A percentile compares a stretch with the other conserved stretches of the same genome.
Evolutionary conservation across 1,140 invertebrate genomes (phyloP).

Genomic region (Drosophila hydei): DNA sequence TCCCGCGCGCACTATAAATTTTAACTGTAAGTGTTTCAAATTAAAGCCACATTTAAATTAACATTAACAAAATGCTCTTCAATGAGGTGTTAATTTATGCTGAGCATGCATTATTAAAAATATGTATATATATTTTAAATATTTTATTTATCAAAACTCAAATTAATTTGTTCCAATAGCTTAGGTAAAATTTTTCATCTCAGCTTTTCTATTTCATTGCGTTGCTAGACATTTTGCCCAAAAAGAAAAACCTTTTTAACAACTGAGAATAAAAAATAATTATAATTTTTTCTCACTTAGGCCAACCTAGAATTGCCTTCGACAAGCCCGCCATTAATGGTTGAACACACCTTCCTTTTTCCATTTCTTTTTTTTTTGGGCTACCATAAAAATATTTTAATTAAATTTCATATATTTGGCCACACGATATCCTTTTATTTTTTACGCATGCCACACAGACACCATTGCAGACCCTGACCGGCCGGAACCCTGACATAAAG

Average conservation of each 20-base stretch:
- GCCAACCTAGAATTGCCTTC: not conserved
- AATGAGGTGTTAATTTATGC: too few relatives aligned
- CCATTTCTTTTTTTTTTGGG: slow-evolving; percentile 27
- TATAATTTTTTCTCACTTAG: slow-evolving; percentile 39
- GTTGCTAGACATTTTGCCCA: not conserved
- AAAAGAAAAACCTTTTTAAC: not conserved
- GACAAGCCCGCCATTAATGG: slow-evolving; percentile 45
- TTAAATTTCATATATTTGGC: slow-evolving; percentile 70
- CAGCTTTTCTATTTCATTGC: not conserved
- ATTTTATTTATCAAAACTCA: too few relatives aligned
- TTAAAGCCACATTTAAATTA: too few relatives aligned
- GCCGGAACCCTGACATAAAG: slow-evolving; percentile 74
- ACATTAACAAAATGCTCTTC: not conserved
- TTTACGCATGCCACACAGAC: slow-evolving; percentile 44
- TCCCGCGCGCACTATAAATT: slow-evolving; percentile 55
- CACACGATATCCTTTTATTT: slow-evolving; percentile 59
- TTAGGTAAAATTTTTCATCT: too few relatives aligned
- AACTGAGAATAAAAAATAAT: slow-evolving; percentile 2
- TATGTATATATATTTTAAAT: too few relatives aligned
- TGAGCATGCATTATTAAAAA: too few relatives aligned
- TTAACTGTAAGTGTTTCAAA: not conserved
- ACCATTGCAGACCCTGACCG: slow-evolving; percentile 46
- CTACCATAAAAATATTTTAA: slow-evolving; percentile 80
- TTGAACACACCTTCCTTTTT: slow-evolving; percentile 32
- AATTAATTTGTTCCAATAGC: not conserved